Conservation (phyloP, 2,113 vertebrate genomes). For the Tiliqua scincoides region DNA sequence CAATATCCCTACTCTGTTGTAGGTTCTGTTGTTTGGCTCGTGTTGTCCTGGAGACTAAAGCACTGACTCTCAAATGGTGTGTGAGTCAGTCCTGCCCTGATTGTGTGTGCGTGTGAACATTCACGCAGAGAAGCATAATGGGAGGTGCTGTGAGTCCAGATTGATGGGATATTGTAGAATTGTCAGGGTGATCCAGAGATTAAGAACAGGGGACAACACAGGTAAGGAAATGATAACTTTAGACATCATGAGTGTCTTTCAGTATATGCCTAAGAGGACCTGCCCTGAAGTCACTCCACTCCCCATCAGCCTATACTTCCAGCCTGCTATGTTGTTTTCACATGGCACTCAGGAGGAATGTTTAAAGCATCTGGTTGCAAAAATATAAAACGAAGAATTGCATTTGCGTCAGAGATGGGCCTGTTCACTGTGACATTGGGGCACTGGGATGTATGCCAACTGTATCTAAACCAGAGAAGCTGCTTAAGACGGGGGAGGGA, state of each 20-base stretch:
- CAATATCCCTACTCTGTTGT: neutral
- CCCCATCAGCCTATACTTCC: too few relatives aligned
- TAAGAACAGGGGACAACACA: neutral
- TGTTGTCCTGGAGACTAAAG: neutral
- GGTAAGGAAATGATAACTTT: too few relatives aligned
- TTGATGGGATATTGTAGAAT: neutral
- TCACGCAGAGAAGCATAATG: neutral
- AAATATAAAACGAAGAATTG: conserved; percentile 62
- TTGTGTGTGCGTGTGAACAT: neutral
- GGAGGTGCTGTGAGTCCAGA: neutral
- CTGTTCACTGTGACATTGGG: conserved; percentile 7
- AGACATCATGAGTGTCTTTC: neutral
- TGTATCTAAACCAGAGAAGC: neutral
- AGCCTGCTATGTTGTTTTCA: neutral
- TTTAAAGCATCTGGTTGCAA: conserved; percentile 67
- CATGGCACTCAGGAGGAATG: conserved; percentile 35
- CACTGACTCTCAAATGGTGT: neutral
- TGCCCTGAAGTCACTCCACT: neutral
- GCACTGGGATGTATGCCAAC: conserved; percentile 40
- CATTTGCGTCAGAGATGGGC: conserved; percentile 67
- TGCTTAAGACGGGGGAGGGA: neutral
- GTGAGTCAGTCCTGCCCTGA: neutral
- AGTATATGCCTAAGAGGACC: neutral
- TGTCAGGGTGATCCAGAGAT: neutral
- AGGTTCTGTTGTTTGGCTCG: neutral